phyloP scores from a whole-genome alignment of 2,113 vertebrate species.

The Pelecanus crispus region DNA sequence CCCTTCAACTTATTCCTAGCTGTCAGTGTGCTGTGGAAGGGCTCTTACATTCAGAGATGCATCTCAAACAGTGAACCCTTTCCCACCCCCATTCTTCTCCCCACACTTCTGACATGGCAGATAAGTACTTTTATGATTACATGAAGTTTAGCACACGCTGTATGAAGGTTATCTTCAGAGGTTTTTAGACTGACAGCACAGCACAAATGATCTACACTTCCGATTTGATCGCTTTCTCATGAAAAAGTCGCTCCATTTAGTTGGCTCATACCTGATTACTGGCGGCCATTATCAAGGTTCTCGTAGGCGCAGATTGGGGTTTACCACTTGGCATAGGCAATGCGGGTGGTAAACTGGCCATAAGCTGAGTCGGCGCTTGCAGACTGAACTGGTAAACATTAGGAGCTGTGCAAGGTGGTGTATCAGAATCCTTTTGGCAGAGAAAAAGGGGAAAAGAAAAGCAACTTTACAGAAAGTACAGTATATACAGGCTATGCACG shows the following conservation, averaged over 20 bases:
- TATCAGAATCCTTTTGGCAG: slow-evolving; percentile 89
- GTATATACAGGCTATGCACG: slow-evolving; percentile 28
- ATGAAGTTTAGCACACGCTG: not conserved
- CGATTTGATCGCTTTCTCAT: not conserved
- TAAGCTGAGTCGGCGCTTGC: slow-evolving; percentile 75
- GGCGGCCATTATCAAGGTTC: slow-evolving; percentile 81
- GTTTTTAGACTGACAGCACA: not conserved
- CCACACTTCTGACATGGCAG: not conserved
- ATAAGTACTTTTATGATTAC: not conserved
- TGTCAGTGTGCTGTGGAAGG: not conserved
- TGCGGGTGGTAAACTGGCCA: slow-evolving; percentile 78
- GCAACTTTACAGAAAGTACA: slow-evolving; percentile 56
- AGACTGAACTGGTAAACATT: slow-evolving; percentile 80
- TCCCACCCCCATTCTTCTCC: slow-evolving; percentile 3
- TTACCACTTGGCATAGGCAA: slow-evolving; percentile 82
- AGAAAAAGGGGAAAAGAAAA: slow-evolving; percentile 37
- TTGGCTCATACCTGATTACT: slow-evolving; percentile 83
- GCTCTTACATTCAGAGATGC: not conserved
- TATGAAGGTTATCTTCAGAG: not conserved
- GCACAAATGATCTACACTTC: not conserved
- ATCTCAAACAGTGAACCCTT: not conserved
- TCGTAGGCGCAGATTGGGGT: slow-evolving; percentile 70
- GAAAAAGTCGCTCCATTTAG: not conserved
- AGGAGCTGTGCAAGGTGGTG: slow-evolving; percentile 80
- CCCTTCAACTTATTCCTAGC: not conserved